Evolutionary conservation across 2,888 invertebrate species (phyloP), one percentile per base, ranked within the genome.

Genomic region (Cantharis rustica): DNA sequence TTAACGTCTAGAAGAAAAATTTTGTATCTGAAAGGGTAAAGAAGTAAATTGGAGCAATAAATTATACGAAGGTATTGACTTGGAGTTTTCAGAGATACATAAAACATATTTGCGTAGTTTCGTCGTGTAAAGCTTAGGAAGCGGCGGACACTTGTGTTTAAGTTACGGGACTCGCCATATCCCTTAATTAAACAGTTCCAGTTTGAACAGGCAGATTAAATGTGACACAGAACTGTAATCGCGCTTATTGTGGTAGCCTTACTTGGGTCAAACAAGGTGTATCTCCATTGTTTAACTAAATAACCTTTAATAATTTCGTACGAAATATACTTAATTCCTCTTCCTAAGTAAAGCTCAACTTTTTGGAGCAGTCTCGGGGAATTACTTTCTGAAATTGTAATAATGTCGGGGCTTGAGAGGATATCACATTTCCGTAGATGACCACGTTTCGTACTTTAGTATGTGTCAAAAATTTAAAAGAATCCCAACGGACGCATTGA

Each of bases 201-300:
- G 87, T 88, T 88, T 88, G 88, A 88, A 88, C 88, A 87, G 86
- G 87, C 87, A 88, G 88, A 88, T 88, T 88, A 88, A 88, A 88
- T 88, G 88, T 88, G 88, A 88, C 88, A 87, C 85, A 86, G 88
- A 88, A 88, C 86, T 88, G 88, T 88, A 88, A 88, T 88, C 87
- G 87, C 85, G 88, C 88, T 88, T 88, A 88, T 88, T 88, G 88
- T 88, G 88, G 88, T 85, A 84, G 84, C 82, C 78, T 73, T 78
- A 76, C 73, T 74, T 72, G 75, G 78, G 78, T 78, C 78, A 78
- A 76, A 75, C 68, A 74, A 78, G 68, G 78, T 76, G 71, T 77
- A 77, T 72, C 69, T 71, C 23, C 64, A 66, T 63, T 75, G 71
- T 75, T 71, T 75, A 61, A 75, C 71, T 68, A 68, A 75, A 74